phyloP scores from a whole-genome alignment of 2,113 vertebrate genomes.

The Pampusana beccarii region DNA sequence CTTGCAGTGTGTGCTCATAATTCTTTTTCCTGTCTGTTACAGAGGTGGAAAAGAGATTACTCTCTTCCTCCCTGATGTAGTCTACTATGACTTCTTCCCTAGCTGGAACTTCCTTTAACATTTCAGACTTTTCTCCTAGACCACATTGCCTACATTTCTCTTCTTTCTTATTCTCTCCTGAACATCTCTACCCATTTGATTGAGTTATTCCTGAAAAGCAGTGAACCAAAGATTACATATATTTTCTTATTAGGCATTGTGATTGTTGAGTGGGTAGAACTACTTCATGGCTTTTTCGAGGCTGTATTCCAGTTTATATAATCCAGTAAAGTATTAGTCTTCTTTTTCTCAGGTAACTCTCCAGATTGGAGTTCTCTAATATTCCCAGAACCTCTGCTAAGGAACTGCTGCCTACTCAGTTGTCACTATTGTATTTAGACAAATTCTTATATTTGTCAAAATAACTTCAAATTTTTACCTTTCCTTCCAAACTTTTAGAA shows the following conservation, averaged over 20 bases:
- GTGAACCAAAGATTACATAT: not conserved
- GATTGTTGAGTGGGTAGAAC: not conserved
- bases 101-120: not conserved
- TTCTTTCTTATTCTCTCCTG: not conserved
- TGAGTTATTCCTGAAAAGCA: not conserved
- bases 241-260: not conserved
- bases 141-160: not conserved
- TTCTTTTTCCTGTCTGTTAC: not conserved
- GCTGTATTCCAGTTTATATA: not conserved
- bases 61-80: not conserved
- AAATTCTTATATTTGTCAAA: not conserved
- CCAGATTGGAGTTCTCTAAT: not conserved
- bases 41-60: not conserved
- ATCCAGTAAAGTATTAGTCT: not conserved
- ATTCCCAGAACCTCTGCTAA: not conserved
- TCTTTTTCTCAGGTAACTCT: not conserved
- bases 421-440: not conserved
- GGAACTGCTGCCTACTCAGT: not conserved
- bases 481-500: not conserved
- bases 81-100: not conserved
- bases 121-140: not conserved
- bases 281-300: not conserved
- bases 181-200: not conserved
- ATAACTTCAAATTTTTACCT: not conserved
- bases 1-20: not conserved